A percentile compares a stretch with the other conserved stretches of the same genome.
These are phyloP conservation scores for Stenopsyche tienmushanensis DNA, from an alignment of 1,140 invertebrate species.

Conservation along the genomic window DNA sequence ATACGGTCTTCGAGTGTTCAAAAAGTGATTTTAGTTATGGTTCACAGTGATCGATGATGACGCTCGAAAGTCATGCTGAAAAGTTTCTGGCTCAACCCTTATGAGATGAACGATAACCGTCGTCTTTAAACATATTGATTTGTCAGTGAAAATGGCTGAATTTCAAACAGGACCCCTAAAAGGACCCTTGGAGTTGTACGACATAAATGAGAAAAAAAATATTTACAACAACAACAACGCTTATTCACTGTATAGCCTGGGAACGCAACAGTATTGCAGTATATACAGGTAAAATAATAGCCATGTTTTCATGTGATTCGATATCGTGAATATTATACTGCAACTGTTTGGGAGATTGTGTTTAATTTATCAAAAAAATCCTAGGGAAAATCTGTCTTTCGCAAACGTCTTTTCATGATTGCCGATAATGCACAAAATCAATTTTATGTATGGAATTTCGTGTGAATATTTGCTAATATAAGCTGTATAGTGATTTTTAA, in stretches of 20 bases:
- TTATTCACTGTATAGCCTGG: constrained; percentile 54
- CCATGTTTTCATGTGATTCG: background rate
- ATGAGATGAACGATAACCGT: too few species aligned
- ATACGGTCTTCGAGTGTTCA: too few species aligned
- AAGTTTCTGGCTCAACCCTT: too few species aligned
- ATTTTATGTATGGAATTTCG: too few species aligned
- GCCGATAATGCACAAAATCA: background rate
- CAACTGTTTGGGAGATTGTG: too few species aligned
- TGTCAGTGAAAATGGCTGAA: constrained; percentile 31
- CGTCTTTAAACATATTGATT: background rate
- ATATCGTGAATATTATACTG: background rate
- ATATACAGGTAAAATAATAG: constrained; percentile 50
- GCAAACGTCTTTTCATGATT: background rate
- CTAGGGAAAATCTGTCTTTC: background rate
- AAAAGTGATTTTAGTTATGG: too few species aligned
- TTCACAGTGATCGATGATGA: background rate
- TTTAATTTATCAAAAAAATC: background rate
- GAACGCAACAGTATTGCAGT: constrained; percentile 53
- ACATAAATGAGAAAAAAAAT: constrained; percentile 23
- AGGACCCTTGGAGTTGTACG: background rate
- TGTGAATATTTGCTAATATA: too few species aligned
- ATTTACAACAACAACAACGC: constrained; percentile 46
- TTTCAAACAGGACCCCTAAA: constrained; percentile 19
- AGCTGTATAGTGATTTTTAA: too few species aligned
- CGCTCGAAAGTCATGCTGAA: too few species aligned